These are phyloP conservation scores for Drosophila robusta DNA, from an alignment of 2,888 invertebrate species.

Conservation along the genomic window DNA sequence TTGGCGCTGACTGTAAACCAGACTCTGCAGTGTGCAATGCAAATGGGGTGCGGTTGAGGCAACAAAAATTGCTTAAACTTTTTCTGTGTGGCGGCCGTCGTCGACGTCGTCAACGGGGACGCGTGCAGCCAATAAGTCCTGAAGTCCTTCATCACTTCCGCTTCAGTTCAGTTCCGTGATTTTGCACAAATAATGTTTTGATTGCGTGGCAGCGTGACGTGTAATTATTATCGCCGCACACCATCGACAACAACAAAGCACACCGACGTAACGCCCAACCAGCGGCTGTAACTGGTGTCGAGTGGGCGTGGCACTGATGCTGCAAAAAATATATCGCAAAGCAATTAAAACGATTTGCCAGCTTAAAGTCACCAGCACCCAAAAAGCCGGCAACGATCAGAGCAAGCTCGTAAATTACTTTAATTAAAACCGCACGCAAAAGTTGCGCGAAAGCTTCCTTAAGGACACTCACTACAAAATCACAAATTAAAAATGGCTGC, in stretches of 20 bases:
- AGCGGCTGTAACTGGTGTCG: conserved; percentile 2
- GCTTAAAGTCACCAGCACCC: conserved; percentile 43
- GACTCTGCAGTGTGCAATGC: conserved; percentile 39
- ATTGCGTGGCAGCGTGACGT: conserved; percentile 83
- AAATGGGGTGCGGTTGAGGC: conserved; percentile 62
- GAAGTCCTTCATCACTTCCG: conserved; percentile 83
- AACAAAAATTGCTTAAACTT: conserved; percentile 62
- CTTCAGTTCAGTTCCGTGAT: conserved; percentile 83
- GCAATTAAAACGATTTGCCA: conserved; percentile 75
- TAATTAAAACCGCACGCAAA: conserved; percentile 51
- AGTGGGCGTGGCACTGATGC: conserved; percentile 54
- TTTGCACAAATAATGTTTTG: conserved; percentile 84
- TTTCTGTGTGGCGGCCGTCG: conserved; percentile 21
- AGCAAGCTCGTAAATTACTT: conserved; percentile 55
- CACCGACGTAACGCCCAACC: background rate
- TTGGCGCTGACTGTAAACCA: conserved; percentile 13
- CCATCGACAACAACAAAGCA: conserved; percentile 58
- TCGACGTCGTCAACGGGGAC: conserved; percentile 44
- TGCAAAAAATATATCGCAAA: conserved; percentile 57
- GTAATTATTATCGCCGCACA: conserved; percentile 81
- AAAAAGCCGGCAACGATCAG: conserved; percentile 7
- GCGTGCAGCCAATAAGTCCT: conserved; percentile 83
- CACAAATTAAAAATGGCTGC: conserved; percentile 72
- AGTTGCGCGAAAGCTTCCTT: conserved; percentile 52
- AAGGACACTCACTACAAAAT: conserved; percentile 62